These are phyloP conservation scores for Siniperca knerii DNA, from an alignment of 2,113 vertebrate genomes.

Conservation along the genomic window DNA sequence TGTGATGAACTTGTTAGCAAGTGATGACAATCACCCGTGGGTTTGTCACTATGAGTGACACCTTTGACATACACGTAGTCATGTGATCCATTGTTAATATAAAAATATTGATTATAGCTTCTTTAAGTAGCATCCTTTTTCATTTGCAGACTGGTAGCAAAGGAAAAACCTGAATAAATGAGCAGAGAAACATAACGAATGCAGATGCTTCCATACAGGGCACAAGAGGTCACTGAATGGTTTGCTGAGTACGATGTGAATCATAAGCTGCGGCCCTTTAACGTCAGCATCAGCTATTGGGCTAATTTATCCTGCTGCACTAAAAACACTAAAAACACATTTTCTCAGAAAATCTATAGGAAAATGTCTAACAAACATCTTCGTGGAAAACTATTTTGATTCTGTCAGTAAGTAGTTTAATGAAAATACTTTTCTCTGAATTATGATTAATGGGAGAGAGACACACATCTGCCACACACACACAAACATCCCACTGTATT, in stretches of 20 bases:
- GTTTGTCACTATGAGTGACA: neutral
- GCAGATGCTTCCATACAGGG: neutral
- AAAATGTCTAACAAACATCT: constrained; percentile 8
- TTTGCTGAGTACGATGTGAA: neutral
- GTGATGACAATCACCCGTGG: neutral
- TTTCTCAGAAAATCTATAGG: neutral
- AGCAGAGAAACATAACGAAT: neutral
- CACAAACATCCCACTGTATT: neutral
- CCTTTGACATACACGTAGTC: neutral
- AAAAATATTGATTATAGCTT: neutral
- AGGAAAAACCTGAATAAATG: neutral
- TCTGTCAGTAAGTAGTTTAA: neutral
- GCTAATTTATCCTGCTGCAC: neutral
- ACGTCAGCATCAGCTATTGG: neutral
- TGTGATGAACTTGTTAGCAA: too few relatives aligned
- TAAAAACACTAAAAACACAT: neutral
- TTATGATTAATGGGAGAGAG: constrained; percentile 11
- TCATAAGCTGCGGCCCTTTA: neutral
- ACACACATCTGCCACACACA: neutral
- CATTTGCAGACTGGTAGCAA: neutral
- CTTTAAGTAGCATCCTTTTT: neutral
- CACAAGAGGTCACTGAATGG: neutral
- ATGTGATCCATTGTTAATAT: neutral
- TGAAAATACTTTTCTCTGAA: constrained; percentile 10
- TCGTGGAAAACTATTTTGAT: constrained; percentile 3